Evolutionary conservation across 2,888 invertebrate species (phyloP).

Genomic region (Eledone cirrhosa): DNA sequence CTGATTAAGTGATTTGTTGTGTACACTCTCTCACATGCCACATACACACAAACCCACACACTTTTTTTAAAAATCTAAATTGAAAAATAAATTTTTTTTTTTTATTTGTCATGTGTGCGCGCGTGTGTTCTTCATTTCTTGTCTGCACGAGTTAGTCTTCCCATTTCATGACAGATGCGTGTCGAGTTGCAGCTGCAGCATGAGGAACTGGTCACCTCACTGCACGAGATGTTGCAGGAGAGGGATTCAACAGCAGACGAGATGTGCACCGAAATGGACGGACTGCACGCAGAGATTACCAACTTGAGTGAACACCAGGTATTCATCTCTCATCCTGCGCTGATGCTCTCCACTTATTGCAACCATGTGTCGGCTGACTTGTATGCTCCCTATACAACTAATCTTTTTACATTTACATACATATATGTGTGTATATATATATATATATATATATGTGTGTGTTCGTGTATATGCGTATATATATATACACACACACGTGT

Average conservation of each 20-base stretch:
- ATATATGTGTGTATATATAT: neutral
- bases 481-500: no score
- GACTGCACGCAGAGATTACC: conserved; percentile 53
- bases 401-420: neutral
- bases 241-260: conserved; percentile 51
- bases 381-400: neutral
- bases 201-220: conserved; percentile 10
- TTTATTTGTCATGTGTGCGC: no score
- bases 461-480: no score
- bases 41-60: no score
- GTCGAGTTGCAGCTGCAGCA: conserved; percentile 8
- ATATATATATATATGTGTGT: neutral
- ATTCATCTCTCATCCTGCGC: neutral
- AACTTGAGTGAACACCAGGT: conserved; percentile 60
- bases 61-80: no score
- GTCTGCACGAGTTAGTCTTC: conserved; percentile 26
- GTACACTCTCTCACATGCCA: no score
- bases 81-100: no score
- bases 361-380: neutral
- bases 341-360: neutral
- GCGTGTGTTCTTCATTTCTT: neutral
- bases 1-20: no score
- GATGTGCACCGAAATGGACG: conserved; percentile 51
- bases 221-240: conserved; percentile 45
- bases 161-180: conserved; percentile 21